Conservation (phyloP, 2,113 vertebrate genomes). For the Macrotis lagotis region DNA sequence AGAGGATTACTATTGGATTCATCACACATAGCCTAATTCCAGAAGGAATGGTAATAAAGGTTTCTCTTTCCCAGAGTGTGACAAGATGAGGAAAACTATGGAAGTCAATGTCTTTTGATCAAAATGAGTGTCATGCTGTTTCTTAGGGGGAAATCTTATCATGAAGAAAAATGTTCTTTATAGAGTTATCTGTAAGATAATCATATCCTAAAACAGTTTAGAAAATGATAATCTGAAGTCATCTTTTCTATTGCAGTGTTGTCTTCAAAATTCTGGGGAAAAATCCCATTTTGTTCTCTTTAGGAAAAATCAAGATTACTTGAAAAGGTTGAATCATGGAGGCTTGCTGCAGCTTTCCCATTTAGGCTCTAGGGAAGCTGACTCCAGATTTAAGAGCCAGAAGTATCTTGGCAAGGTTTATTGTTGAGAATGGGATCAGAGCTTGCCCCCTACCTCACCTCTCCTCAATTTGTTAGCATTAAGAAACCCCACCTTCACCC, state of each 20-base stretch:
- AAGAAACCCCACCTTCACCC: constrained; percentile 17
- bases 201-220: constrained; percentile 26
- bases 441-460: constrained; percentile 54
- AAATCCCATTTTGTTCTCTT: constrained; percentile 66
- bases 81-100: not conserved
- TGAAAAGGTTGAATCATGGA: constrained; percentile 58
- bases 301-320: constrained; percentile 74
- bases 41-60: constrained; percentile 29
- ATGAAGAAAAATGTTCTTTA: not conserved
- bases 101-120: not conserved
- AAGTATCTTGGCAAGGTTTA: constrained; percentile 44
- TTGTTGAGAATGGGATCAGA: constrained; percentile 46
- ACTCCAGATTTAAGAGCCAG: constrained; percentile 53
- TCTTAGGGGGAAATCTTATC: constrained; percentile 10
- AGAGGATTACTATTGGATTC: constrained; percentile 55
- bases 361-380: constrained; percentile 40
- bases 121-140: not conserved
- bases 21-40: constrained; percentile 59
- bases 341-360: constrained; percentile 53
- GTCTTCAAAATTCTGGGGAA: constrained; percentile 59
- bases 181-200: not conserved
- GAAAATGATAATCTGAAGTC: constrained; percentile 56
- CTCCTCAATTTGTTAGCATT: constrained; percentile 1
- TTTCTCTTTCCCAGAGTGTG: not conserved
- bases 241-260: constrained; percentile 37